Base-by-base conservation (phyloP, 1,140 invertebrate genomes). In the Brachionus manjavacas region DNA sequence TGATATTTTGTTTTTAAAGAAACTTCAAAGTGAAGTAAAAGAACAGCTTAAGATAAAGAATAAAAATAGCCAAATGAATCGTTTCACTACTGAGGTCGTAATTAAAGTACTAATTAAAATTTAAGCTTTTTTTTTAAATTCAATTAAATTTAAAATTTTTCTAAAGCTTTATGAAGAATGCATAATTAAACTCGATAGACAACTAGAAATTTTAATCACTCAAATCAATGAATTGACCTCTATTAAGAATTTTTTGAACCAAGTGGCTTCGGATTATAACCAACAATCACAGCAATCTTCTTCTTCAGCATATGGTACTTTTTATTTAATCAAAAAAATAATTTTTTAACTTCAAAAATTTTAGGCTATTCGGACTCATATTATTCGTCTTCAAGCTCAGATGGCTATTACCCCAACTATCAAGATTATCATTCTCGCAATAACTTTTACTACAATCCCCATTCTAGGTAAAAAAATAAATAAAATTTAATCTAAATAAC, bases 31-130 rank as follows among this genome's bases (percentile, higher is more conserved):
- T n/a, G 43, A 25, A 25, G 25, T 76, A 28, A 14, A 46, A 46
- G 72, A 76, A n/a, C 72, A 76, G n/a, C 25, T 76, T 11, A 76
- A 76, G 25, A 52, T 49, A n/a, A 76, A 76, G 41, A 46, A 46
- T 25, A 76, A 76, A 23, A 49, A 76, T 23, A 49, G n/a, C 25
- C 39, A 49, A 52, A 25, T 76, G 39, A 76, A 49, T 28, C 16
- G 72, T 6, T 49, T 76, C 52, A 49, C 43, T 1, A 76, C 25
- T 76, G 41, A 46, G 12, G 43, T 49, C 1, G 23, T 49, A 31
- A 76, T 49, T 12, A 76, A 72, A 41, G 68, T 72, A 16, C 9
- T 0, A 39, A 31, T 66, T 68, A 28, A n/a, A 41, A 72, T 16
- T 20, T 20, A 72, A 16, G n/a, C 4, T 28, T 39, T 39, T 39